phyloP scores from a whole-genome alignment of 2,888 invertebrate species.

The Epistrophella euchroma region DNA sequence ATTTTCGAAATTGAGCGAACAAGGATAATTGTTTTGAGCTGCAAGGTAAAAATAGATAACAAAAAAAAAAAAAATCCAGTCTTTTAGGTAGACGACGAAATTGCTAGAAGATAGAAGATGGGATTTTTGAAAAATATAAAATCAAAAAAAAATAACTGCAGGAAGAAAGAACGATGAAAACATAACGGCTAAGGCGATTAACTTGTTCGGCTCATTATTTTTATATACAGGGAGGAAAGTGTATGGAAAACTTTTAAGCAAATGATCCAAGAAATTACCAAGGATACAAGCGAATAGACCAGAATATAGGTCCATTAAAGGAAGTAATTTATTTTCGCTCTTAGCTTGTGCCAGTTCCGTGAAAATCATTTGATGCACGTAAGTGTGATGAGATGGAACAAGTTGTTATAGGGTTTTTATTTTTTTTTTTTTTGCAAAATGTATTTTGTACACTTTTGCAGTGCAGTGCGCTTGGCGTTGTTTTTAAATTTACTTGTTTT shows the following conservation, averaged over 20 bases:
- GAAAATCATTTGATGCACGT: conserved; percentile 16
- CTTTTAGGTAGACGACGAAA: background rate
- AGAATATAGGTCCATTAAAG: conserved; percentile 40
- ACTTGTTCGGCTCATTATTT: conserved; percentile 55
- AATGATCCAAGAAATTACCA: conserved; percentile 65
- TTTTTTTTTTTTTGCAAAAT: background rate
- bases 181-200: conserved; percentile 65
- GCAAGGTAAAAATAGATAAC: conserved; percentile 11
- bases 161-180: conserved; percentile 31
- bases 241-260: conserved; percentile 60
- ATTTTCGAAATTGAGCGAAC: conserved; percentile 68
- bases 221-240: background rate
- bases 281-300: conserved; percentile 28
- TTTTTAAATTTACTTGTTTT: background rate
- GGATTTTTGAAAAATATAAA: conserved; percentile 7
- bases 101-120: background rate
- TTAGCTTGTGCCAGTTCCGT: conserved; percentile 18
- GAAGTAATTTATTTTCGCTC: conserved; percentile 33
- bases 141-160: background rate
- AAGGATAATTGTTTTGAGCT: conserved; percentile 71
- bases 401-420: background rate
- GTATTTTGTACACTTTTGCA: background rate
- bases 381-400: conserved; percentile 21
- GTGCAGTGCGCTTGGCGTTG: background rate
- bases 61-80: background rate